Evolutionary conservation across 2,113 vertebrate species (phyloP).

Genomic region (Leptobrachium ailaonicum): DNA sequence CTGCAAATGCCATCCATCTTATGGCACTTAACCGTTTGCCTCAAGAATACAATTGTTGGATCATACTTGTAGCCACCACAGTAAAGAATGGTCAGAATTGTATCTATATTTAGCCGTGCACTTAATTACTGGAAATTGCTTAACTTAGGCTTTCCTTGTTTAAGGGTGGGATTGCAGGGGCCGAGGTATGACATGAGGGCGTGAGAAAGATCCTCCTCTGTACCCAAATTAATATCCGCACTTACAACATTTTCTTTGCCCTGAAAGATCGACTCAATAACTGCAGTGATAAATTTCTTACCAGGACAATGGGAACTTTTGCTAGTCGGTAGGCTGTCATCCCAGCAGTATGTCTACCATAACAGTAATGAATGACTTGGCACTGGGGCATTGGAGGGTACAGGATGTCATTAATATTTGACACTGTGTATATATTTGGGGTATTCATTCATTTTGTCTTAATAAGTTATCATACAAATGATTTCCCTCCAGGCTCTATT

Average conservation of each 20-base stretch:
- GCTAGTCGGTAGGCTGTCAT: slow-evolving; percentile 7
- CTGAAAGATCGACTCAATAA: slow-evolving; percentile 24
- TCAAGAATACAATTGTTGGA: slow-evolving; percentile 53
- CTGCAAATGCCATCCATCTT: slow-evolving; percentile 74
- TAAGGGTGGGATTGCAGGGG: slow-evolving; percentile 7
- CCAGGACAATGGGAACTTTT: slow-evolving; percentile 27
- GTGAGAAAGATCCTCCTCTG: slow-evolving; percentile 34
- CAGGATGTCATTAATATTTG: slow-evolving; percentile 42
- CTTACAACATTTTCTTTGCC: slow-evolving; percentile 36
- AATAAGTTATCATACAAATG: slow-evolving; percentile 44
- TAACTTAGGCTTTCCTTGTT: slow-evolving; percentile 18
- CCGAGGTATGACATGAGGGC: slow-evolving; percentile 42
- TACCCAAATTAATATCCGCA: slow-evolving; percentile 24
- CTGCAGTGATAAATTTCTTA: slow-evolving; percentile 20
- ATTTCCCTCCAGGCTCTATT: not conserved
- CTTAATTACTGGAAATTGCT: slow-evolving; percentile 32
- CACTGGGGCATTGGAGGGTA: slow-evolving; percentile 6
- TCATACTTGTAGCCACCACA: slow-evolving; percentile 30
- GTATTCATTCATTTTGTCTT: slow-evolving; percentile 38
- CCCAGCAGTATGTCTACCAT: not conserved
- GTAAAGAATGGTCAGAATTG: slow-evolving; percentile 58
- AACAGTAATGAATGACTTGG: slow-evolving; percentile 29
- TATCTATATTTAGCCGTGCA: slow-evolving; percentile 41
- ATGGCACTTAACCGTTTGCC: slow-evolving; percentile 65
- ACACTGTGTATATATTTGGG: slow-evolving; percentile 50